Percentiles rank a stretch among this genome's conserved stretches.
phyloP scores from a whole-genome alignment of 2,797 vertebrate species.

The Gobio occitaniae region DNA sequence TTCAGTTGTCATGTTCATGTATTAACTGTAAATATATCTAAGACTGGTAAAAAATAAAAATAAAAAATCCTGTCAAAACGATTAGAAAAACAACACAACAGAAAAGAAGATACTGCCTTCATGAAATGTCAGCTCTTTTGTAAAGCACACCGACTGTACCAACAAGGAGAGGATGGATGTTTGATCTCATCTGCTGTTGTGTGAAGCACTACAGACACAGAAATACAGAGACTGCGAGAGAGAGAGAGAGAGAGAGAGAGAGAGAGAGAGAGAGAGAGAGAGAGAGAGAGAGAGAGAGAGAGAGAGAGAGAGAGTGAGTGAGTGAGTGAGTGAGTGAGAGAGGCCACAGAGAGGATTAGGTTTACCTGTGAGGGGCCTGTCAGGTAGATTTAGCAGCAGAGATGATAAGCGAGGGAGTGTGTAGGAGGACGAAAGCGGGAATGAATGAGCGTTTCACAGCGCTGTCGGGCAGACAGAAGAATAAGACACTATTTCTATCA shows the following conservation, averaged over 20 bases:
- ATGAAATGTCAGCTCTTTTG: constrained; percentile 42
- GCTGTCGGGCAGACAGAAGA: constrained; percentile 54
- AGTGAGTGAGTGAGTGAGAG: constrained; percentile 20
- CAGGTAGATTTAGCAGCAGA: constrained; percentile 69
- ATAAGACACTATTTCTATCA: constrained; percentile 60
- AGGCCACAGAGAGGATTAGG: constrained; percentile 64
- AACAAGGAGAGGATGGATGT: constrained; percentile 47
- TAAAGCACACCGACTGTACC: constrained; percentile 43
- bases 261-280: constrained; percentile 1
- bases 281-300: constrained; percentile 6
- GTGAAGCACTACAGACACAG: constrained; percentile 23
- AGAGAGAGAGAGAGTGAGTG: not conserved
- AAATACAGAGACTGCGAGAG: constrained; percentile 20
- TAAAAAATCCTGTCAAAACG: not conserved
- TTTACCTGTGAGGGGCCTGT: constrained; percentile 69
- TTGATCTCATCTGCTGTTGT: constrained; percentile 49
- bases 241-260: constrained; percentile 10
- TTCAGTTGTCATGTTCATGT: constrained; percentile 23
- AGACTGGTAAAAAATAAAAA: not conserved
- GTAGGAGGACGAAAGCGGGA: constrained; percentile 61
- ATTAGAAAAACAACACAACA: constrained; percentile 35
- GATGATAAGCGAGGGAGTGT: constrained; percentile 64
- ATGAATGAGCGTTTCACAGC: constrained; percentile 65
- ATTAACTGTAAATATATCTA: constrained; percentile 25
- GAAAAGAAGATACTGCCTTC: constrained; percentile 31